A percentile compares a stretch with the other conserved stretches of the same genome.
Evolutionary conservation across 35 echinoderm and acorn worm species (phyloP).

Genomic region (Stichopus chloronotus): DNA sequence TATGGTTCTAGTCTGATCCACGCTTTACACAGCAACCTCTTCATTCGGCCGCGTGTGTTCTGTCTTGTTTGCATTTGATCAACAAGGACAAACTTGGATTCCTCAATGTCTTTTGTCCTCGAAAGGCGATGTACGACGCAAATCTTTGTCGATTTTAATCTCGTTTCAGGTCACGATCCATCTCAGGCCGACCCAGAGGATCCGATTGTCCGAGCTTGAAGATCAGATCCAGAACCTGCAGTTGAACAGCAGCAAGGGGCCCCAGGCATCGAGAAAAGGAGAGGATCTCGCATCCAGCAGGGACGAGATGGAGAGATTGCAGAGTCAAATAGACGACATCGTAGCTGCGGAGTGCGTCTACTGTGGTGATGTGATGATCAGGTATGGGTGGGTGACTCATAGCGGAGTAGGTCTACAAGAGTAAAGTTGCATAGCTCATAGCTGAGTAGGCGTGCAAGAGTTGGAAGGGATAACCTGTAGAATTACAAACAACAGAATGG

Average conservation of each 20-base stretch:
- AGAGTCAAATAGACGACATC: constrained; percentile 90
- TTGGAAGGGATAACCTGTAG: no score
- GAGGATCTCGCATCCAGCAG: constrained; percentile 75
- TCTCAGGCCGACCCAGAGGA: constrained; percentile 72
- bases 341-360: constrained; percentile 93
- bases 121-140: no score
- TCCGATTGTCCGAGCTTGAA: constrained; percentile 72
- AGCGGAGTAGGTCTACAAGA: not conserved
- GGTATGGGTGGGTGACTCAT: constrained; percentile 49
- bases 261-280: constrained; percentile 18
- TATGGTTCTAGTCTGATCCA: no score
- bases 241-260: constrained; percentile 25
- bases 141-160: no score
- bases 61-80: no score
- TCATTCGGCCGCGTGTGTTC: no score
- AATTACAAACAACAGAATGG: no score
- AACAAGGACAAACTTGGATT: no score
- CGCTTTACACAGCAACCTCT: no score
- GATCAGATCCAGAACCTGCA: constrained; percentile 52
- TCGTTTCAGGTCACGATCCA: constrained; percentile 79
- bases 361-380: constrained; percentile 98
- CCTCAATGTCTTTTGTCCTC: no score
- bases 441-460: no score
- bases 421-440: not conserved
- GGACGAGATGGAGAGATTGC: constrained; percentile 79